Evolutionary conservation across 2,888 invertebrate genomes (phyloP), one percentile per base, ranked within the genome.

Genomic region (Pharmacophagus antenor): DNA sequence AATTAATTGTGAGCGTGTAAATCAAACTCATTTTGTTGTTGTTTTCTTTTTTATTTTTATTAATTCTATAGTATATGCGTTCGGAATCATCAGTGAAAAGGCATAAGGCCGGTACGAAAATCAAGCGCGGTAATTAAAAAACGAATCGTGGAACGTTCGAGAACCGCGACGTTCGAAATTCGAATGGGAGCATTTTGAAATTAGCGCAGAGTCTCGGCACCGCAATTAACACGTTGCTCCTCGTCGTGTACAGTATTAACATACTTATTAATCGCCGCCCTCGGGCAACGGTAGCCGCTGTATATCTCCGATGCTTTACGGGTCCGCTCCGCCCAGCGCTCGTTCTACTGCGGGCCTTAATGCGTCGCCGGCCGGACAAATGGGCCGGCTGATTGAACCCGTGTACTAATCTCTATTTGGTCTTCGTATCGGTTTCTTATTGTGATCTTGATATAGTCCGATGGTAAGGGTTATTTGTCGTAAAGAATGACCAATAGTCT

Each of bases 201-300:
- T 61, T 61, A 61, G 61, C 46, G 51, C 23, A 25, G 21, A 23
- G 53, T 58, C 53, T 53, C 48, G 21, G 49, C 23, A 21, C 37
- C 50, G 55, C 58, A 58, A 53, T 58, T 53, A 58, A 53, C 58
- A 58, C 58, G 58, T 58, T 25, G 44, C 23, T 53, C 25, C 37
- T 23, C 52, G 10, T 47, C 47, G 37, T 23, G 76, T 74, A 73
- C 77, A 77, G 71, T 80, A 88, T 85, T 86, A 87, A 85, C 85
- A 84, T 84, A 82, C 83, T 84, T 85, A 88, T 86, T 87, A 87
- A 87, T 85, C 80, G 79, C 70, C 77, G 85, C 86, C 88, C 74
- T 79, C 74, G 80, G 85, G 87, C 84, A 80, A 77, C 75, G 72
- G 76, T 85, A 85, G 88, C 85, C 85, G 87, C 84, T 69, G 69